A percentile compares a stretch with the other conserved stretches of the same genome.
phyloP scores from a whole-genome alignment of 2,888 invertebrate species.

The Mongoloraphidia duomilia region DNA sequence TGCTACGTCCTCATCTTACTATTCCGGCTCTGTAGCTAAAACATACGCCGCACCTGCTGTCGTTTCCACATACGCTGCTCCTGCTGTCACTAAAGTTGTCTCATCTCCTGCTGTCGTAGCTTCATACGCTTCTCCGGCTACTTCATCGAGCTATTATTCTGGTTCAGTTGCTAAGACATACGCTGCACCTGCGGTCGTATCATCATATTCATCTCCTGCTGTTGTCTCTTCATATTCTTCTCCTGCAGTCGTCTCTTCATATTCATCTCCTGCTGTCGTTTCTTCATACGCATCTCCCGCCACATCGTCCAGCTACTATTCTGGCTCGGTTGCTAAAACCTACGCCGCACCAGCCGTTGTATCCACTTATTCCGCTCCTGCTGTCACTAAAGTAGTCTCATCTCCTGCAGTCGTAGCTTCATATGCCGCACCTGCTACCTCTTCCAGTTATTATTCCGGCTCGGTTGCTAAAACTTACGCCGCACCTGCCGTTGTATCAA shows the following conservation, averaged over 20 bases:
- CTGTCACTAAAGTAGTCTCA: conserved; percentile 23
- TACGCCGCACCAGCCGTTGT: conserved; percentile 20
- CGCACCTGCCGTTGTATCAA: conserved; percentile 5
- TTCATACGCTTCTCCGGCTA: conserved; percentile 21
- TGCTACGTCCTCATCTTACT: conserved; percentile 13
- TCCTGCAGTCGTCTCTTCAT: conserved; percentile 8
- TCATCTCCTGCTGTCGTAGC: conserved; percentile 27
- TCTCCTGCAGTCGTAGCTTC: conserved; percentile 27
- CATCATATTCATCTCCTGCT: conserved; percentile 6
- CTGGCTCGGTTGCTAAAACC: conserved; percentile 16
- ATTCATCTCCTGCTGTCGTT: conserved; percentile 4
- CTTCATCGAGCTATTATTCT: conserved; percentile 4
- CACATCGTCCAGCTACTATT: conserved; percentile 12
- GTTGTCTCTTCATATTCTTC: conserved; percentile 7
- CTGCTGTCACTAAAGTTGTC: conserved; percentile 23
- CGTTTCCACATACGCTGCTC: conserved; percentile 15
- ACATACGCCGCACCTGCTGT: conserved; percentile 20
- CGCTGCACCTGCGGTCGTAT: conserved; percentile 6
- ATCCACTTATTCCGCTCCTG: conserved; percentile 16
- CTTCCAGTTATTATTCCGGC: conserved; percentile 3
- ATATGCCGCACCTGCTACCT: conserved; percentile 18
- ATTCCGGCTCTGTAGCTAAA: conserved; percentile 13
- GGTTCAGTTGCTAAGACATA: conserved; percentile 13
- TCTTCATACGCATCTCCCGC: conserved; percentile 8
- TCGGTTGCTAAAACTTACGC: conserved; percentile 12